Percentiles rank a stretch among this genome's conserved stretches.
Evolutionary conservation across 2,888 invertebrate species (phyloP).

Genomic region (Mycalesis mineus): DNA sequence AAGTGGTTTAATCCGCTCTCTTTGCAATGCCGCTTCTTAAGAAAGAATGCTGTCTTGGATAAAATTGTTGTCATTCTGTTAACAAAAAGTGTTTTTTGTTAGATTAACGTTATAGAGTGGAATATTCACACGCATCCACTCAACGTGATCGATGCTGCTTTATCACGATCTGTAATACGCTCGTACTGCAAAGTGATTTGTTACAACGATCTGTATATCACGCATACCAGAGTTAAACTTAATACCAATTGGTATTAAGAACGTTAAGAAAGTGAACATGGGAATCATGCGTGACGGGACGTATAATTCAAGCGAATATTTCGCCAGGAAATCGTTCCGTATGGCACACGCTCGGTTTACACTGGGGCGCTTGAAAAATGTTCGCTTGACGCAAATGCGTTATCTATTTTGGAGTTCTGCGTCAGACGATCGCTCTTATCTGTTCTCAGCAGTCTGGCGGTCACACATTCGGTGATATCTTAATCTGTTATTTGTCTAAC

Average conservation of each 20-base stretch:
- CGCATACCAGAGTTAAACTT: conserved; percentile 21
- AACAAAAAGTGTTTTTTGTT: background rate
- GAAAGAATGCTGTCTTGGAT: background rate
- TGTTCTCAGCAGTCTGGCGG: conserved; percentile 67
- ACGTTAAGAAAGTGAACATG: conserved; percentile 50
- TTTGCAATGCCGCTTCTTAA: background rate
- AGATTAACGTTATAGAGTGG: conserved; percentile 3
- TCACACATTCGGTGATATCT: conserved; percentile 52
- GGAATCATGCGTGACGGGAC: conserved; percentile 50
- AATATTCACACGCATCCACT: conserved; percentile 18
- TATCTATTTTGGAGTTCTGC: conserved; percentile 76
- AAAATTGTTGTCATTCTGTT: background rate
- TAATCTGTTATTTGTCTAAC: conserved; percentile 29
- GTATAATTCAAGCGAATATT: conserved; percentile 57
- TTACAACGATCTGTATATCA: conserved; percentile 28
- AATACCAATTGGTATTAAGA: conserved; percentile 21
- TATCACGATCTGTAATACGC: conserved; percentile 29
- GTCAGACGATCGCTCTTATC: conserved; percentile 69
- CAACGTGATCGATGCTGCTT: conserved; percentile 27
- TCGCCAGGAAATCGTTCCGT: conserved; percentile 67
- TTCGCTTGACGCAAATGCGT: conserved; percentile 77
- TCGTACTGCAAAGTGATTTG: conserved; percentile 30
- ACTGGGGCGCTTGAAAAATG: conserved; percentile 67
- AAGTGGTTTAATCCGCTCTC: conserved; percentile 1
- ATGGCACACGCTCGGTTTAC: conserved; percentile 65